A percentile compares a stretch with the other conserved stretches of the same genome.
Conservation (phyloP, 2,113 vertebrate genomes). For the Anthoscopus minutus region DNA sequence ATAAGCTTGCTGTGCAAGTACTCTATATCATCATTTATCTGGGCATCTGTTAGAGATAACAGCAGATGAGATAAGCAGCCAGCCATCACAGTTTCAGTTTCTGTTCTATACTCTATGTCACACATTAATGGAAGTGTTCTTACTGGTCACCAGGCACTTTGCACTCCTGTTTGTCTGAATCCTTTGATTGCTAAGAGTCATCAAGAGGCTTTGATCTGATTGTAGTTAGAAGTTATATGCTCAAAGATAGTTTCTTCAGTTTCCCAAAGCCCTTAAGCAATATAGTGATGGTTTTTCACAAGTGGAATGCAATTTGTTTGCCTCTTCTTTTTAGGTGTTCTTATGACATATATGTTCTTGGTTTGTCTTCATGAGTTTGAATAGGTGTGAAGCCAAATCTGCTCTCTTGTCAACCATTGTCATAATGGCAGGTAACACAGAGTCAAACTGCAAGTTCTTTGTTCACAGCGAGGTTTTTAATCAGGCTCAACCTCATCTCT, state of each 20-base stretch:
- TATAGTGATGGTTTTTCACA: not conserved
- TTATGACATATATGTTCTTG: not conserved
- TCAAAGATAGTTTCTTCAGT: not conserved
- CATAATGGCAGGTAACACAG: not conserved
- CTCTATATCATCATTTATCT: slow-evolving; percentile 19
- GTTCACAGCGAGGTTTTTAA: not conserved
- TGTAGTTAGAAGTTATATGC: not conserved
- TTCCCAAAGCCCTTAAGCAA: not conserved
- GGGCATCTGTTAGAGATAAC: slow-evolving; percentile 11
- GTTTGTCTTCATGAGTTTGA: not conserved
- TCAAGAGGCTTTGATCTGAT: not conserved
- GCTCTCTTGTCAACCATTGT: not conserved
- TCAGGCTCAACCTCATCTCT: not conserved
- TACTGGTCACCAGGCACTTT: not conserved
- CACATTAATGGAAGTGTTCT: not conserved
- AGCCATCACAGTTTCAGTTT: not conserved
- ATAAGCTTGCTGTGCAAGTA: not conserved
- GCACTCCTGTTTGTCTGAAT: not conserved
- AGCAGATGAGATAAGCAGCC: slow-evolving; percentile 13
- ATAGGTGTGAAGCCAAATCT: not conserved
- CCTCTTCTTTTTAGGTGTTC: not conserved
- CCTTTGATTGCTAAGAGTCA: not conserved
- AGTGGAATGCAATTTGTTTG: not conserved
- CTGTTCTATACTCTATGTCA: not conserved
- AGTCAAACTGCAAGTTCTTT: not conserved